These are phyloP conservation scores for Pyrrhosoma nymphula DNA, from an alignment of 2,888 invertebrate species.

Conservation along the genomic window DNA sequence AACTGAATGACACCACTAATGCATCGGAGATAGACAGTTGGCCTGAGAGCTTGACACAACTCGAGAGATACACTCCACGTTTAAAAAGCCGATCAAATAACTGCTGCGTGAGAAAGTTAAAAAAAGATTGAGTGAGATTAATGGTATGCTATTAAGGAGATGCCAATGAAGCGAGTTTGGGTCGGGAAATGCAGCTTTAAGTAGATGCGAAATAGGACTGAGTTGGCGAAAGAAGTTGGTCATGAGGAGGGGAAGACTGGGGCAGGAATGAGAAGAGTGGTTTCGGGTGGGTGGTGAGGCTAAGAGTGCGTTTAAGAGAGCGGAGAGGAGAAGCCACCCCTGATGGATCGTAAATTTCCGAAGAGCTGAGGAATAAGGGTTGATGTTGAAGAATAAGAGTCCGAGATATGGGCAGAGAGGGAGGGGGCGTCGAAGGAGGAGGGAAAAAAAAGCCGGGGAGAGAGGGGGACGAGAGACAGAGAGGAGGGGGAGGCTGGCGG, in stretches of 20 bases:
- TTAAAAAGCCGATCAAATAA: too few species aligned
- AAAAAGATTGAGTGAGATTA: too few species aligned
- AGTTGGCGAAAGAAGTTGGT: background rate
- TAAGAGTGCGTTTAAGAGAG: conserved; percentile 58
- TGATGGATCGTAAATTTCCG: conserved; percentile 66
- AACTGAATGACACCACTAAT: too few species aligned
- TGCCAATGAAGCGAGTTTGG: too few species aligned
- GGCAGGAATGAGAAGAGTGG: background rate
- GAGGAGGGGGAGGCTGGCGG: background rate
- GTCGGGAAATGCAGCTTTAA: too few species aligned
- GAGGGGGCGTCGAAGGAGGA: background rate
- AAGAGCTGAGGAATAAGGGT: conserved; percentile 55
- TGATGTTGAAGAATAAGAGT: conserved; percentile 57
- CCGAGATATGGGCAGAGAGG: conserved; percentile 36
- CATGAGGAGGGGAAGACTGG: background rate
- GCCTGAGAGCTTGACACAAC: too few species aligned
- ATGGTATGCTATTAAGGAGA: too few species aligned
- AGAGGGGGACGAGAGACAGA: too few species aligned
- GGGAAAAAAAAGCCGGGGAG: too few species aligned
- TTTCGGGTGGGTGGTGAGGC: background rate
- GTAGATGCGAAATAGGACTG: background rate
- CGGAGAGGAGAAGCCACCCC: conserved; percentile 52
- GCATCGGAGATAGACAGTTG: too few species aligned
- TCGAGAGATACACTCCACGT: too few species aligned
- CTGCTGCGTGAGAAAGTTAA: too few species aligned